Conservation (phyloP, 2,888 invertebrate genomes). For the Acronicta alni region DNA sequence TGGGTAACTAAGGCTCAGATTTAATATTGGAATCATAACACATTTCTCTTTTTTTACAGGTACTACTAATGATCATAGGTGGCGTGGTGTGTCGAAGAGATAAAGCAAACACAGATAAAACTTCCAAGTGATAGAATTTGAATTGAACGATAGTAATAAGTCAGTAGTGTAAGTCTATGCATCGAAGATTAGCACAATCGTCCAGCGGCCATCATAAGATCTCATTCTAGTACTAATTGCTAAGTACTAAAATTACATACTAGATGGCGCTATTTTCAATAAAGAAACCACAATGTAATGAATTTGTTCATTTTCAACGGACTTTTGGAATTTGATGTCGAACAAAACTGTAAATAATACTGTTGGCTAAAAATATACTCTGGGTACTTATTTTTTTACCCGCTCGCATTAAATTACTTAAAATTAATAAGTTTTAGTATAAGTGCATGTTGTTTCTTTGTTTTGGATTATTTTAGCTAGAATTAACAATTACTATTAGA, state of each 20-base stretch:
- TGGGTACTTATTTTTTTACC: slow-evolving; percentile 7
- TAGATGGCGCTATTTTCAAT: slow-evolving; percentile 45
- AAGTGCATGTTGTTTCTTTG: slow-evolving; percentile 12
- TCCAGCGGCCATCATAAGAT: slow-evolving; percentile 25
- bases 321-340: not conserved
- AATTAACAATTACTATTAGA: slow-evolving; percentile 7
- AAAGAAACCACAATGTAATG: not conserved
- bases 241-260: slow-evolving; percentile 8
- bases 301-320: not conserved
- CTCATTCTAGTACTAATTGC: slow-evolving; percentile 37
- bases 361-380: slow-evolving; percentile 9
- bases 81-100: slow-evolving; percentile 18
- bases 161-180: slow-evolving; percentile 7
- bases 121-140: slow-evolving; percentile 4
- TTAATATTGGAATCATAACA: no score
- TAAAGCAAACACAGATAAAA: not conserved
- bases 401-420: not conserved
- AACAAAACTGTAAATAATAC: slow-evolving; percentile 20
- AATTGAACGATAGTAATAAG: not conserved
- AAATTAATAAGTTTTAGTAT: not conserved
- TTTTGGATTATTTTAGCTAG: slow-evolving; percentile 14
- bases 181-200: slow-evolving; percentile 36
- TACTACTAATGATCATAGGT: slow-evolving; percentile 42
- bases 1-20: no score
- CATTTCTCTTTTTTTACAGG: slow-evolving; percentile 29